Evolutionary conservation across 2,888 invertebrate species (phyloP), one percentile per base, ranked within the genome.

Genomic region (Ectobius pallidus): DNA sequence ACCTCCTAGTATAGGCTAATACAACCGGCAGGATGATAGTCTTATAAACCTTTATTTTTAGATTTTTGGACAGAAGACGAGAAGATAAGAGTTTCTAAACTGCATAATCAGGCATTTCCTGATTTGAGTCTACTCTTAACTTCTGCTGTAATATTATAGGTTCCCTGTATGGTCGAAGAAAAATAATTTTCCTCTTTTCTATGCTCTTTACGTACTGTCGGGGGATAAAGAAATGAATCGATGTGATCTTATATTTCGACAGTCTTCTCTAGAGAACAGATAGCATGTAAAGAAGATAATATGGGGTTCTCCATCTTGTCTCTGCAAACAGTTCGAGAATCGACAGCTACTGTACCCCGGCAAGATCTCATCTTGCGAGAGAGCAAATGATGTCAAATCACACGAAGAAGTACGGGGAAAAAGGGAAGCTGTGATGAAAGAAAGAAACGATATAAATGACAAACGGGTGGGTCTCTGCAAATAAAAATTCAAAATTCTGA

Each of bases 271-370:
- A 25, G 52, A 52, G n/a, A n/a, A n/a, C n/a, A n/a, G n/a, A n/a
- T n/a, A n/a, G 25, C 52, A 52, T 52, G 52, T 52, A 14, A 20
- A 25, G 14, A 52, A 14, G 52, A 25, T 52, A 25, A 25, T 52
- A 25, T 20, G 52, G 7, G 6, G n/a, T 25, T 6, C 22, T 25
- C 20, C 11, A 9, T 22, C 52, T 22, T 52, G 3, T 20, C 52
- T 52, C 52, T 52, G 52, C 25, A 52, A 52, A 52, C 52, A 52
- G 52, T 52, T 52, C 25, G 6, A 22, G 52, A 52, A 52, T 52
- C 52, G 52, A 52, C 52, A 52, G 25, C 6, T 25, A 14, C 52
- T 25, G 52, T 25, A 20, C 16, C 44, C 11, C 14, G n/a, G 4
- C 6, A 4, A 46, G 46, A 46, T 18, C 46, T n/a, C 46, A n/a